These are phyloP conservation scores for Porites lutea DNA, from an alignment of 64 coral and sea anemone genomes.

Conservation along the genomic window DNA sequence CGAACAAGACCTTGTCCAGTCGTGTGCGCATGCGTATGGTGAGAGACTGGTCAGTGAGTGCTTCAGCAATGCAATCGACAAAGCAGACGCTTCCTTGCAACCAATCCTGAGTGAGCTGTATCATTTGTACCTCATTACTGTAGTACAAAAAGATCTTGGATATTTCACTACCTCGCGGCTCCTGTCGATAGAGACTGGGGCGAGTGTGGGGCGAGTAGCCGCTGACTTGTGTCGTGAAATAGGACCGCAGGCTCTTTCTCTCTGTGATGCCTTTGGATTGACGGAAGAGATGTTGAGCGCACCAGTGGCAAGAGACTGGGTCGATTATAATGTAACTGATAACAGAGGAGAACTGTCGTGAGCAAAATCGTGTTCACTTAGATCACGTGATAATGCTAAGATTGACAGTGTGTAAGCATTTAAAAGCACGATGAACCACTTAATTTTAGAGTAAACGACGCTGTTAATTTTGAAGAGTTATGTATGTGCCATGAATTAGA, in stretches of 20 bases:
- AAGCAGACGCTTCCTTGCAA: constrained; percentile 54
- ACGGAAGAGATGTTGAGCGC: constrained; percentile 87
- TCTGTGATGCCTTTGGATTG: constrained; percentile 90
- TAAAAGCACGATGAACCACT: too few relatives aligned
- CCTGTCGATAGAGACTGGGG: constrained; percentile 49
- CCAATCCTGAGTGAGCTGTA: constrained; percentile 75
- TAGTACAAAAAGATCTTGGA: constrained; percentile 78
- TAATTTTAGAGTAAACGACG: too few relatives aligned
- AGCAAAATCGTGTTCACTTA: neutral
- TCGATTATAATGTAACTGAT: constrained; percentile 83
- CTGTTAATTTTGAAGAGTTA: too few relatives aligned
- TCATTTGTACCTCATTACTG: constrained; percentile 74
- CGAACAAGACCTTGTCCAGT: constrained; percentile 85
- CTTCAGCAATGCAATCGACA: constrained; percentile 50
- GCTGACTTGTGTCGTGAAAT: constrained; percentile 85
- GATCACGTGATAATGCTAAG: too few relatives aligned
- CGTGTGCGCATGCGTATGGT: constrained; percentile 74
- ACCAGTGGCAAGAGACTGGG: constrained; percentile 93
- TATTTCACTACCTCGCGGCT: constrained; percentile 66
- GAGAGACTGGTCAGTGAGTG: constrained; percentile 82
- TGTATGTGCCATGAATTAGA: too few relatives aligned
- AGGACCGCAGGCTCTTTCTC: constrained; percentile 79
- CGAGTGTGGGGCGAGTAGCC: constrained; percentile 67
- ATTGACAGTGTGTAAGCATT: too few relatives aligned
- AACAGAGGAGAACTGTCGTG: constrained; percentile 74